Conservation (phyloP, 2,113 vertebrate species). For the Osmerus mordax region DNA sequence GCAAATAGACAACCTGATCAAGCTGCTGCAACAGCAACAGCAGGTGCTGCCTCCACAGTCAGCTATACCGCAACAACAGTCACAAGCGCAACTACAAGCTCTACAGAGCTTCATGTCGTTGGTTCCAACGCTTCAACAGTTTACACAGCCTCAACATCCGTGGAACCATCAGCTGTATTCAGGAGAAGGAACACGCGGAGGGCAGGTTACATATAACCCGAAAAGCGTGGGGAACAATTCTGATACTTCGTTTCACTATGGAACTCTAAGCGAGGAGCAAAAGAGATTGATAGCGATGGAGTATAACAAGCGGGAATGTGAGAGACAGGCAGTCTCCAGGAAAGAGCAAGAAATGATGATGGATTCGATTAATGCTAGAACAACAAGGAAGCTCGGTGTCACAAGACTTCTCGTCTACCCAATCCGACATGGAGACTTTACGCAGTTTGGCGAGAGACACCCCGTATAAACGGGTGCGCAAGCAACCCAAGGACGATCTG, state of each 20-base stretch:
- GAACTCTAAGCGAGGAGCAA: neutral
- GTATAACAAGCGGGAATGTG: neutral
- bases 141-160: neutral
- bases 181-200: neutral
- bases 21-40: neutral
- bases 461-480: neutral
- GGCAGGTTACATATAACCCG: neutral
- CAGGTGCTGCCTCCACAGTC: neutral
- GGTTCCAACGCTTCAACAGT: neutral
- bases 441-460: neutral
- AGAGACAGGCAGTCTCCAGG: neutral
- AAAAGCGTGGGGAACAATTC: neutral
- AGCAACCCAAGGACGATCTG: neutral
- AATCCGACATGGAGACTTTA: neutral
- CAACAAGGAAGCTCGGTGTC: no score
- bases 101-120: no score
- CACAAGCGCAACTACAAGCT: no score
- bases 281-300: neutral
- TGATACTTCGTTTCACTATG: neutral
- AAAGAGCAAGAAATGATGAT: neutral
- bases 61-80: neutral
- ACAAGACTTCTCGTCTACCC: no score
- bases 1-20: neutral
- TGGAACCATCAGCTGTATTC: neutral
- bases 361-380: neutral